Base-by-base conservation (phyloP, 2,113 vertebrate genomes). In the Coptodon rendalli region DNA sequence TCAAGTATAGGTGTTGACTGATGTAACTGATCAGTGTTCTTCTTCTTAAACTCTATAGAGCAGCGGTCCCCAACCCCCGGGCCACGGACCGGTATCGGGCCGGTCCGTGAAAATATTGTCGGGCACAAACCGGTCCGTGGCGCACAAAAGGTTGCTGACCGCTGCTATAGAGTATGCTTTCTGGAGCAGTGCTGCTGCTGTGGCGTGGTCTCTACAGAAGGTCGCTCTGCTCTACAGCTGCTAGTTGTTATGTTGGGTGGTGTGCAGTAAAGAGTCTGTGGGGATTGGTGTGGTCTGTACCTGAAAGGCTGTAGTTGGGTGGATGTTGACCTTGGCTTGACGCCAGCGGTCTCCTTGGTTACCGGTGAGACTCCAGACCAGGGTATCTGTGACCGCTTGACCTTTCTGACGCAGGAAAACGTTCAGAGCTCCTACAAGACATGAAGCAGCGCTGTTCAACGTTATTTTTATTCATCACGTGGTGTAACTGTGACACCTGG, bases 301-400 rank as follows among this genome's bases (percentile, higher is more conserved):
- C 98, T 99, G 98, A 91, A 99, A 99, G 71, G 98, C 97, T 22
- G 97, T 92, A 2, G 96, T 97, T 31, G 98, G 98, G 92, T 98
- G 98, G 90, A 99, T 98, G 90, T 97, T 97, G 59, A 98, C 95
- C 3, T 97, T 97, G 56, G 98, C 98, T 81, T 98, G 98, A 85
- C 96, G 96, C 98, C 98, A 99, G 34, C 96, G 96, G 53, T 99
- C 97, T 2, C 98, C 98, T 91, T 99, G 98, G 86, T 98, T 99
- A 14, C 98, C 98, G 7, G 89, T 97, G 8, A 97, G 97, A n/a
- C 97, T 98, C 98, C 98, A 99, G 63, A 98, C 83, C 0, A 97
- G 96, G 43, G 94, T 96, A 83, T 99, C 98, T 5, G 96, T 95
- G 3, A 94, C 89, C 0, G 97, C 95, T 92, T 96, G 97, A 2